Evolutionary conservation across 2,888 invertebrate genomes (phyloP), one percentile per base, ranked within the genome.

Genomic region (Netelia virgata): DNA sequence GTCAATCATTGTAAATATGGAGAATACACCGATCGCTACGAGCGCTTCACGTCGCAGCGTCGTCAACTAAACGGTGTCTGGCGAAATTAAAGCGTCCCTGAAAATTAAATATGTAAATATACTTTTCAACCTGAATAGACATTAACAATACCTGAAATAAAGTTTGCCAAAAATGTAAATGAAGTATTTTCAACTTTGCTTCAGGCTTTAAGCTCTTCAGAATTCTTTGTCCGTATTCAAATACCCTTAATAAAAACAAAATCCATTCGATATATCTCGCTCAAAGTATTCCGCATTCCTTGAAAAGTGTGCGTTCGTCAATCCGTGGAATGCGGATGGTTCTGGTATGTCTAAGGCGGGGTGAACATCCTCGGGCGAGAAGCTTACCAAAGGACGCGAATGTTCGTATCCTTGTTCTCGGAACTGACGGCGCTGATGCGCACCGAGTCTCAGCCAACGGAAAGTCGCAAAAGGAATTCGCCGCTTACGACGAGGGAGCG

Each of bases 371-470:
- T 59, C 47, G 59, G 76, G 28, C 28, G 43, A 36, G 16, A 57
- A 76, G 66, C 66, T 68, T 28, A 14, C 41, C 57, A 59, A 68
- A 76, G 57, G 43, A 66, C n/a, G 66, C 36, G 66, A 76, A 76
- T 76, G 66, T 76, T 68, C n/a, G 68, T 57, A 68, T 68, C 68
- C 68, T 68, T 76, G 76, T 68, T 68, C 76, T 57, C 8, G 57
- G 55, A 28, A 74, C 61, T 36, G 36, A 36, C 36, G 36, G 3
- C 47, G 23, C 57, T 59, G 59, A 68, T 76, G 68, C 68, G 57
- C 66, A 28, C 28, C 68, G 57, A 53, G 53, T 57, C 57, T 57
- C 57, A 47, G 57, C 66, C 66, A 76, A 68, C 47, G 76, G 68
- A 68, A 76, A 68, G 28, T 76, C 66, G 66, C 47, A 28, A 47